A percentile compares a stretch with the other conserved stretches of the same genome.
phyloP scores from a whole-genome alignment of 2,797 vertebrate genomes.

The Staurois parvus region DNA sequence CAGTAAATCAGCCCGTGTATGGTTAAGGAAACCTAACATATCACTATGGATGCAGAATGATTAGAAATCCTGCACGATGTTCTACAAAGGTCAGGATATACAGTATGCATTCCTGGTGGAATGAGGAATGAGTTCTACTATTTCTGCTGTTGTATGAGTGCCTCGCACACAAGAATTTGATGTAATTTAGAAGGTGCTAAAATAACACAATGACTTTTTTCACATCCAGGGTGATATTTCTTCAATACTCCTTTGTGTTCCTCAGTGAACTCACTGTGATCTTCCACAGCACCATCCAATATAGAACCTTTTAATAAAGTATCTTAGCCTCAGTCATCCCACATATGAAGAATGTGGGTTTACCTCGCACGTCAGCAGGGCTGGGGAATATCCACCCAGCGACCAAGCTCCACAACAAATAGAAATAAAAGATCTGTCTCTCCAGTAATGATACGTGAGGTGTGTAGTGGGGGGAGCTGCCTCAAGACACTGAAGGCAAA shows the following conservation, averaged over 20 bases:
- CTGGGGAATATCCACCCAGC: constrained; percentile 41
- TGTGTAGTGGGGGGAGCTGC: not conserved
- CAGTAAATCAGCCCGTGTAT: not conserved
- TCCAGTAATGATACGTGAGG: not conserved
- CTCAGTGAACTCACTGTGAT: constrained; percentile 9
- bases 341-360: constrained; percentile 26
- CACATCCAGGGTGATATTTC: constrained; percentile 24
- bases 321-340: constrained; percentile 2
- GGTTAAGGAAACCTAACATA: not conserved
- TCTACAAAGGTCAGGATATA: constrained; percentile 16
- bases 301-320: not conserved
- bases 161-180: constrained; percentile 5
- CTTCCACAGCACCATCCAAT: not conserved
- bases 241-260: constrained; percentile 28
- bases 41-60: not conserved
- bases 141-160: constrained; percentile 28
- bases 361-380: not conserved
- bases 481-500: too few relatives aligned
- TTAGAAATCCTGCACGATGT: constrained; percentile 1
- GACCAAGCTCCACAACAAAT: not conserved
- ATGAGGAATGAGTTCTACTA: not conserved
- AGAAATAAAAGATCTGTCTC: not conserved
- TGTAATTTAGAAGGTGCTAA: constrained; percentile 46
- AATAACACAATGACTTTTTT: constrained; percentile 53
- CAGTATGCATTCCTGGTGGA: constrained; percentile 8